Evolutionary conservation across 2,888 invertebrate genomes (phyloP).

Genomic region (Noctua fimbriata): DNA sequence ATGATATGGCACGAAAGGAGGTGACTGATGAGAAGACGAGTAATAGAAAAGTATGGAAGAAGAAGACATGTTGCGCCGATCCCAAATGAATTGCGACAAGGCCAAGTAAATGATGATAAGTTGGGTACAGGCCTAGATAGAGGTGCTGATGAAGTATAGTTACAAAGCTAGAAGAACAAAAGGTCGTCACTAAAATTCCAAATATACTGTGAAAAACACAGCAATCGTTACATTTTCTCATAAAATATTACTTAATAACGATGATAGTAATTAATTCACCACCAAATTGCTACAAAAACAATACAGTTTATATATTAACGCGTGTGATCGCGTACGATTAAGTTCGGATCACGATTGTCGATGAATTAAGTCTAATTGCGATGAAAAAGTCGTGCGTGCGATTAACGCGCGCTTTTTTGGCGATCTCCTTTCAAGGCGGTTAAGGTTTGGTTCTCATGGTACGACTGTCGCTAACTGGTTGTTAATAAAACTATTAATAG

Average conservation of each 20-base stretch:
- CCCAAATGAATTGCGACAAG: neutral
- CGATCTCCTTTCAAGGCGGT: constrained; percentile 70
- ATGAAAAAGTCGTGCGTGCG: constrained; percentile 70
- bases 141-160: neutral
- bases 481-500: constrained; percentile 31
- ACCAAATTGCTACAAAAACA: constrained; percentile 54
- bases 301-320: constrained; percentile 43
- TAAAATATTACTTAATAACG: constrained; percentile 40
- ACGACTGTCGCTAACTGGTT: constrained; percentile 33
- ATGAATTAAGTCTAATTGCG: constrained; percentile 81
- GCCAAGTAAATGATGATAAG: too few species aligned
- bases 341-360: constrained; percentile 68
- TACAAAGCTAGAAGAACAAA: neutral
- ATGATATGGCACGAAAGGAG: too few species aligned
- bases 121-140: neutral
- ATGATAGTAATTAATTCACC: constrained; percentile 43
- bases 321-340: constrained; percentile 66
- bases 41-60: too few species aligned
- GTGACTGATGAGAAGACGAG: too few species aligned
- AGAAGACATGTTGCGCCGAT: neutral
- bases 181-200: neutral
- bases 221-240: neutral
- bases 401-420: constrained; percentile 73
- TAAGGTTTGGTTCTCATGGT: constrained; percentile 65
- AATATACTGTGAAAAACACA: neutral